Percentiles rank a stretch among this genome's conserved stretches.
These are phyloP conservation scores for Drosophila bipectinata DNA, from an alignment of 1,140 invertebrate genomes.

Conservation along the genomic window DNA sequence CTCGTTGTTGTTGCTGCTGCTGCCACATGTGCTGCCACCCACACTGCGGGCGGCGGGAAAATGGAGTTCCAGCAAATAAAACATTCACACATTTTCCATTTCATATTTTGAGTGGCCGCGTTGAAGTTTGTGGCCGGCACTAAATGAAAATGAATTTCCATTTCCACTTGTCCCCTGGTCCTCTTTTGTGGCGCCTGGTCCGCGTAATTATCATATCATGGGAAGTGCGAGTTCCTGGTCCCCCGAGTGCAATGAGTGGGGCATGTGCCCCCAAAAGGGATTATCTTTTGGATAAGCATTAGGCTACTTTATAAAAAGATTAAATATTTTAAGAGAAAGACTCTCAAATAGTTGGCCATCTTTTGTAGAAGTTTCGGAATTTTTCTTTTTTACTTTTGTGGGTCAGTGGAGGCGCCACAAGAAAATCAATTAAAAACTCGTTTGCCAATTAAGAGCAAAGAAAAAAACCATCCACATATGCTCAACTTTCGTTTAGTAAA, in stretches of 20 bases:
- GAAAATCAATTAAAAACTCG: conserved; percentile 63
- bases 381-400: conserved; percentile 42
- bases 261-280: conserved; percentile 51
- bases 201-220: conserved; percentile 79
- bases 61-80: conserved; percentile 62
- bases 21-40: conserved; percentile 69
- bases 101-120: conserved; percentile 72
- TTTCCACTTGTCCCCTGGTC: conserved; percentile 52
- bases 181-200: conserved; percentile 55
- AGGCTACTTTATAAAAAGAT: not conserved
- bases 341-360: too few relatives aligned
- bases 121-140: conserved; percentile 62
- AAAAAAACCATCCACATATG: conserved; percentile 9
- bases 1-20: conserved; percentile 33
- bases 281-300: conserved; percentile 29
- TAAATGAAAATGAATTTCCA: conserved; percentile 73
- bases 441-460: conserved; percentile 36
- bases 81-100: conserved; percentile 79
- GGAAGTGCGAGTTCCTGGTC: conserved; percentile 34
- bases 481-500: conserved; percentile 37
- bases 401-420: conserved; percentile 23
- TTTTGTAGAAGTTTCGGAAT: not conserved
- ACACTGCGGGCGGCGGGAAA: conserved; percentile 2
- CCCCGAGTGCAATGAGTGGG: conserved; percentile 62
- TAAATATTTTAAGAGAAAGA: not conserved